Evolutionary conservation across 2,113 vertebrate genomes (phyloP).

Genomic region (Silurus glanis): DNA sequence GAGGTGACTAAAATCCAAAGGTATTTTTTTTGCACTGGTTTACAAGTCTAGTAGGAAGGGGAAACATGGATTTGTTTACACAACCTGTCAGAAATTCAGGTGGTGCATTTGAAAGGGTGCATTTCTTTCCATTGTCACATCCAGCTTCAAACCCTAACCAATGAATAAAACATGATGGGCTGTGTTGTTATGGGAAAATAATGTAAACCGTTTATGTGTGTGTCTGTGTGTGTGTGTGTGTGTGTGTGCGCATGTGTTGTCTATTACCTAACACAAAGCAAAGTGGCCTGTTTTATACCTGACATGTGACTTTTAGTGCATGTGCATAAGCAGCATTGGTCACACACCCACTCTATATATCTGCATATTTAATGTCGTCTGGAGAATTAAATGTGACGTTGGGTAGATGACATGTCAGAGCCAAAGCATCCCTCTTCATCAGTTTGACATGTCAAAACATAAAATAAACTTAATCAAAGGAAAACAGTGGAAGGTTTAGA

Average conservation of each 20-base stretch:
- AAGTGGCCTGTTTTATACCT: not conserved
- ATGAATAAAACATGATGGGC: not conserved
- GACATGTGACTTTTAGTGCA: not conserved
- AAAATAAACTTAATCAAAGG: not conserved
- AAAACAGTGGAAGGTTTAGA: not conserved
- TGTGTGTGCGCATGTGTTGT: too few relatives aligned
- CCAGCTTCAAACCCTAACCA: not conserved
- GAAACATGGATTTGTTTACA: not conserved
- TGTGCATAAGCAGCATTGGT: not conserved
- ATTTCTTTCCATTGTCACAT: not conserved
- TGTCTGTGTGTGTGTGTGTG: not conserved
- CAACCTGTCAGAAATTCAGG: not conserved
- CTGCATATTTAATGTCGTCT: not conserved
- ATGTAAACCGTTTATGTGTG: not conserved
- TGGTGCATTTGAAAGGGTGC: not conserved
- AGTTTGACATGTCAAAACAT: not conserved
- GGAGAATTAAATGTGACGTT: not conserved
- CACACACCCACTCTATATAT: not conserved
- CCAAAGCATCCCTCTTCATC: constrained; percentile 5
- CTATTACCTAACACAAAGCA: not conserved
- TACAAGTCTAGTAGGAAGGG: not conserved
- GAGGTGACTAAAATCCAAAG: not conserved
- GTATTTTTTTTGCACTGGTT: not conserved
- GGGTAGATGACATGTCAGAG: not conserved
- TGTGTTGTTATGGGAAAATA: not conserved